phyloP scores from a whole-genome alignment of 2,888 invertebrate species.

The Girardia tigrina region DNA sequence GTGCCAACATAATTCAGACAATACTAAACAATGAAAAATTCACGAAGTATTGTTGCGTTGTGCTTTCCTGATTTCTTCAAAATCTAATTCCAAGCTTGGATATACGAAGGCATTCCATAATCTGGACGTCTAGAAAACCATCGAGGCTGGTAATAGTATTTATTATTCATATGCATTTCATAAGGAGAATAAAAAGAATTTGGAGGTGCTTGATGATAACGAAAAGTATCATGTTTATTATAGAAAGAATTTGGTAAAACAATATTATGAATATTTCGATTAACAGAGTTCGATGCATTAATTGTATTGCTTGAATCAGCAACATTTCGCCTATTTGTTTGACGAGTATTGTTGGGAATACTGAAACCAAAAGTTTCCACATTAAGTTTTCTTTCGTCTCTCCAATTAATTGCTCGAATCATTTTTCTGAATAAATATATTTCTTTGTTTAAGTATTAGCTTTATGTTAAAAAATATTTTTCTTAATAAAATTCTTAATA shows the following conservation, averaged over 20 bases:
- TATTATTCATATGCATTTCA: neutral
- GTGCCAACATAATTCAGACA: neutral
- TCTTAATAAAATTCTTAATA: no score
- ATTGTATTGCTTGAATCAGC: neutral
- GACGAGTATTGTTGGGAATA: constrained; percentile 9
- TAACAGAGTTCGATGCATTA: neutral
- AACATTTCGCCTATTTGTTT: neutral
- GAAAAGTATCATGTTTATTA: constrained; percentile 16
- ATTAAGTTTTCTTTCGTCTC: constrained; percentile 83
- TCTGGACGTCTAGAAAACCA: constrained; percentile 14
- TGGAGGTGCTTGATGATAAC: neutral
- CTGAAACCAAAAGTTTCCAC: constrained; percentile 83
- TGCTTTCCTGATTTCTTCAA: neutral
- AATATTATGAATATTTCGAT: constrained; percentile 18
- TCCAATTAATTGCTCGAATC: constrained; percentile 68
- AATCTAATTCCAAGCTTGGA: constrained; percentile 15
- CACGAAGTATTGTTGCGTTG: neutral
- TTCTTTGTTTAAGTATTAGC: neutral
- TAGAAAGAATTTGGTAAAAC: constrained; percentile 15
- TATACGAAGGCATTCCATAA: neutral
- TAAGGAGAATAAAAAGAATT: neutral
- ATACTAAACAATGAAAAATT: neutral
- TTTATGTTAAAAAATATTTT: no score
- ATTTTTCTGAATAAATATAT: constrained; percentile 23
- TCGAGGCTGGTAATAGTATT: neutral